Evolutionary conservation across 2,797 vertebrate genomes (phyloP), one percentile per base, ranked within the genome.

Genomic region (Aplochiton taeniatus): DNA sequence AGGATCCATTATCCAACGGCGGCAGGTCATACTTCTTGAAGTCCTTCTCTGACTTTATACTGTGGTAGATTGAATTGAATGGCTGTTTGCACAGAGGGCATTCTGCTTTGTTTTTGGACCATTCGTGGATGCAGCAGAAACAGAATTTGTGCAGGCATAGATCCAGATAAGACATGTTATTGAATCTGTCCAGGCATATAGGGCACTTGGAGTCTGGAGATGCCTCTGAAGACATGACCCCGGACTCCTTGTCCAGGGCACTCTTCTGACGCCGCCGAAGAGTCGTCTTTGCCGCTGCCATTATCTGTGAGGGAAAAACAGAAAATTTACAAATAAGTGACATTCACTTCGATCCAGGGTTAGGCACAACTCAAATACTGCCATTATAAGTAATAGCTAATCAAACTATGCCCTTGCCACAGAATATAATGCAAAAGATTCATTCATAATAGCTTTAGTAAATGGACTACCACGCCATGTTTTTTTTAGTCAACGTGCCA

Each of bases 101-200:
- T 72, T 98, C 95, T 0, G 96, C 95, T 90, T 99, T 98, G 92
- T 97, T 98, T 83, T 96, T 98, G 45, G 96, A 95, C 97, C 96
- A 98, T 72, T 99, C 96, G 0, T 95, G 94, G 70, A 98, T 95
- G 80, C 96, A 99, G 14, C 92, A 91, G 81, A 98, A 99, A 72
- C 97, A 99, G 83, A 99, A 98, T 65, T 94, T 95, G 63, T 99
- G 96, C 59, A 95, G 87, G 79, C 96, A 99, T 49, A 90, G 84
- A 76, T 98, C 94, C 20, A 98, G 88, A 61, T 95, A 95, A 0
- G 95, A 94, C 50, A 97, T 90, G 9, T 98, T 98, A 87, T 95
- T 93, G 77, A 98, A 98, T 17, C 79, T 80, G 31, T 98, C 97
- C 90, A 98, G 90, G 77, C 97, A 98, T 80, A 99, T 98, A 13